These are phyloP conservation scores for Nyctereutes procyonoides DNA, from an alignment of 2,113 vertebrate species.

Conservation along the genomic window DNA sequence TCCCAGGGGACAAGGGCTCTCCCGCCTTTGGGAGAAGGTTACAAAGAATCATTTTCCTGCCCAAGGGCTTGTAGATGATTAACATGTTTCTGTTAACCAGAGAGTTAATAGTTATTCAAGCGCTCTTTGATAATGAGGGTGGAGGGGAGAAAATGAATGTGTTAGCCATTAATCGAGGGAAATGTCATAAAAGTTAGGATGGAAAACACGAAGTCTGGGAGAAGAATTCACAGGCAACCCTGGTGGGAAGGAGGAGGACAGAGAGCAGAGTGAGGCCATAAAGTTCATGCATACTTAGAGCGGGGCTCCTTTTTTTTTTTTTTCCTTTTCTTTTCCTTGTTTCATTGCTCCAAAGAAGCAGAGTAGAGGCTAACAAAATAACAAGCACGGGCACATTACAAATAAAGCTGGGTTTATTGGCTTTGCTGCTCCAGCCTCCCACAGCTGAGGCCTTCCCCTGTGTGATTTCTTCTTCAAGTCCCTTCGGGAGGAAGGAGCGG, in stretches of 20 bases:
- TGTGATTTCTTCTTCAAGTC: background rate
- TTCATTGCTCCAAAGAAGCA: constrained; percentile 1
- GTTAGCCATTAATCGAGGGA: constrained; percentile 86
- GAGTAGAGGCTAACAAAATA: background rate
- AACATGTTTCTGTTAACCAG: constrained; percentile 84
- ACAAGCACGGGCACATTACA: background rate
- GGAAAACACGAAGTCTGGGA: constrained; percentile 66
- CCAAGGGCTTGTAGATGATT: constrained; percentile 85
- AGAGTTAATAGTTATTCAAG: constrained; percentile 87
- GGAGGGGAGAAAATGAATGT: constrained; percentile 75
- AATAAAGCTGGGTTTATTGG: background rate
- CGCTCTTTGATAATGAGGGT: constrained; percentile 79
- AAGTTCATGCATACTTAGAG: background rate
- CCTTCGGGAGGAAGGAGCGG: background rate
- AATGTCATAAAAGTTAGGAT: constrained; percentile 82
- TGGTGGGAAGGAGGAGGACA: background rate
- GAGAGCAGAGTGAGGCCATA: background rate
- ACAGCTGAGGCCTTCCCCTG: background rate
- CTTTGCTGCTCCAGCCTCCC: background rate
- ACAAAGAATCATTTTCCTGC: constrained; percentile 82
- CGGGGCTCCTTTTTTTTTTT: background rate
- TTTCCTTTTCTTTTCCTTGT: constrained; percentile 5
- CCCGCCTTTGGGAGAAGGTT: constrained; percentile 78
- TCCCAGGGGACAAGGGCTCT: constrained; percentile 57
- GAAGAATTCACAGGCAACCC: background rate